Conservation (phyloP, 2,797 vertebrate species). For the Urosaurus nigricauda region DNA sequence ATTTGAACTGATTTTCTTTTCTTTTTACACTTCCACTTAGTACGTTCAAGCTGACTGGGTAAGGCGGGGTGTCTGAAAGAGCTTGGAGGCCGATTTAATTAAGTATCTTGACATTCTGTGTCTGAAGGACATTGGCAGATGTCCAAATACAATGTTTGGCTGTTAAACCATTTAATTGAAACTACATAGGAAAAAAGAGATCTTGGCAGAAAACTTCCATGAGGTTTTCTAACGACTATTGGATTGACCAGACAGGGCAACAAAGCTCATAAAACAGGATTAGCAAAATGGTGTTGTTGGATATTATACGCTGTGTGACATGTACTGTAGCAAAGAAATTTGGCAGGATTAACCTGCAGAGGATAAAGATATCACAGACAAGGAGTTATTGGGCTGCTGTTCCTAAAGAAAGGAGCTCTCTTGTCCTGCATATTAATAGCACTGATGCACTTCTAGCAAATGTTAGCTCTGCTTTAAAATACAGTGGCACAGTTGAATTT, state of each 20-base stretch:
- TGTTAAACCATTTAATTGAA: constrained; percentile 85
- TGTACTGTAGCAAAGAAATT: constrained; percentile 80
- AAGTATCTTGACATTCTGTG: constrained; percentile 82
- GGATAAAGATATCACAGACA: constrained; percentile 84
- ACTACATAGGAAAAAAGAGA: constrained; percentile 68
- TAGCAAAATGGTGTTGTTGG: constrained; percentile 84
- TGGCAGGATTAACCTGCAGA: constrained; percentile 82
- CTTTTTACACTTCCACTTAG: constrained; percentile 67
- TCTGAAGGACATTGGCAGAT: constrained; percentile 86
- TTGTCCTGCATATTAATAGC: constrained; percentile 74
- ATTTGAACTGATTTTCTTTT: constrained; percentile 53
- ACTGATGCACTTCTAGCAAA: constrained; percentile 54
- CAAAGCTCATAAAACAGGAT: constrained; percentile 87
- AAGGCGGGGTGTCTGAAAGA: constrained; percentile 67
- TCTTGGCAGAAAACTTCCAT: constrained; percentile 80
- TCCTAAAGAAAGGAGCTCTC: constrained; percentile 74
- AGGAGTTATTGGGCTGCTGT: constrained; percentile 81
- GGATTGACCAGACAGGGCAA: constrained; percentile 86
- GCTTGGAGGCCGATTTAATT: constrained; percentile 73
- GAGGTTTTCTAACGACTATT: constrained; percentile 72
- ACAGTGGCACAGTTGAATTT: not conserved
- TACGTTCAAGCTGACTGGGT: constrained; percentile 57
- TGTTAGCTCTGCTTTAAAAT: not conserved
- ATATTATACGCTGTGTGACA: constrained; percentile 84
- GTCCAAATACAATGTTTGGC: constrained; percentile 79